Evolutionary conservation across 2,888 invertebrate genomes (phyloP).

Genomic region (Leptinotarsa haldemani): DNA sequence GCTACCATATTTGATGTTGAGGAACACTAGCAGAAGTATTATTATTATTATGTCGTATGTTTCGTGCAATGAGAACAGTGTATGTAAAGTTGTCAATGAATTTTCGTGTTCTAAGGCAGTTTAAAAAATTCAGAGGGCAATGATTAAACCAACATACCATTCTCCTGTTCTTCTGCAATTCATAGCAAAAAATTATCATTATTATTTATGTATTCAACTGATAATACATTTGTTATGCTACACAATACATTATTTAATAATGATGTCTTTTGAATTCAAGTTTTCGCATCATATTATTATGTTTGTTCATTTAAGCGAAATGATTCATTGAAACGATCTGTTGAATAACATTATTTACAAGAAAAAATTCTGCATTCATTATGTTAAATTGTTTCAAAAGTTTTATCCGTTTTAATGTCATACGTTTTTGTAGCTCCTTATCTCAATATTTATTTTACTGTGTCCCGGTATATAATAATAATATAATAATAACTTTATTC

Average conservation of each 20-base stretch:
- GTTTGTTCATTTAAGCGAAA: no score
- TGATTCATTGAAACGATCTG: no score
- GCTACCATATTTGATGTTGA: constrained; percentile 1
- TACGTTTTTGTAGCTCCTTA: no score
- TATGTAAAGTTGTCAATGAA: neutral
- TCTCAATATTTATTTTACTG: no score
- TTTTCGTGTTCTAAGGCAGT: constrained; percentile 8
- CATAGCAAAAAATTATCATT: constrained; percentile 44
- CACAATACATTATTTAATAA: no score
- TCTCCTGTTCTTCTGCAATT: constrained; percentile 63
- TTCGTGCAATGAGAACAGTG: constrained; percentile 21
- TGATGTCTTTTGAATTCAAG: neutral
- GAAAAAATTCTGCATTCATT: no score
- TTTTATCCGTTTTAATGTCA: no score
- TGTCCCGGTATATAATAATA: no score
- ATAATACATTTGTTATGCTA: neutral
- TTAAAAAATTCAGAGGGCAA: constrained; percentile 22
- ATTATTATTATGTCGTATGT: neutral
- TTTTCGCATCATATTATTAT: no score
- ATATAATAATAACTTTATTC: no score
- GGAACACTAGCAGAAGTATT: neutral
- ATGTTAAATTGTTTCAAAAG: no score
- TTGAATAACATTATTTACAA: no score
- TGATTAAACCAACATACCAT: constrained; percentile 58
- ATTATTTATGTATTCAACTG: constrained; percentile 25